Conservation (phyloP, 2,888 invertebrate species). For the Ischnura elegans region DNA sequence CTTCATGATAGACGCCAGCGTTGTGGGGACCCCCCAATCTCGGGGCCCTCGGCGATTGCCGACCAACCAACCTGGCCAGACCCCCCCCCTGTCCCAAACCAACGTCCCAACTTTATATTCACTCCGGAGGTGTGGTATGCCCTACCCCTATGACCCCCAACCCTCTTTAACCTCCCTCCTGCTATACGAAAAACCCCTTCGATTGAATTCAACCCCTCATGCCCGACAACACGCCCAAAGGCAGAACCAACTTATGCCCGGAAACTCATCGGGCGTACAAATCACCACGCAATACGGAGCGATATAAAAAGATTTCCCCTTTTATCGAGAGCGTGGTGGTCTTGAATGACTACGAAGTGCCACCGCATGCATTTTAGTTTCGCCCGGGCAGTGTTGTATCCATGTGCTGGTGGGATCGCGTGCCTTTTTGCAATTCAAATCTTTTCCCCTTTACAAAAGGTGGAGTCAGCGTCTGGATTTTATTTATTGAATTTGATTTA, state of each 20-base stretch:
- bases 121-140: not conserved
- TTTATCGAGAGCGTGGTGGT: slow-evolving; percentile 54
- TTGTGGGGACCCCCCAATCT: no score
- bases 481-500: no score
- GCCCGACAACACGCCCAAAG: not conserved
- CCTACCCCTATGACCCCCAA: not conserved
- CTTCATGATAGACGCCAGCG: no score
- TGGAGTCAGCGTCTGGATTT: no score
- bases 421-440: slow-evolving; percentile 48
- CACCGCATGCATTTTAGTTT: slow-evolving; percentile 3
- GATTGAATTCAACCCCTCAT: not conserved
- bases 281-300: slow-evolving; percentile 42
- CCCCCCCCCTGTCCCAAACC: not conserved
- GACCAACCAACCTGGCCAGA: not conserved
- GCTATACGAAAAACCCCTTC: not conserved
- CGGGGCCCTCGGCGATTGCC: no score
- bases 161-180: not conserved
- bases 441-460: no score
- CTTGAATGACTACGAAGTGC: slow-evolving; percentile 63
- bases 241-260: not conserved
- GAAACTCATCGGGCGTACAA: slow-evolving; percentile 42
- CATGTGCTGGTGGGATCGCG: not conserved
- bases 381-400: not conserved
- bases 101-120: not conserved
- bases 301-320: slow-evolving; percentile 46